Evolutionary conservation across 2,797 vertebrate species (phyloP), one percentile per base, ranked within the genome.

Genomic region (Nyctibius grandis): DNA sequence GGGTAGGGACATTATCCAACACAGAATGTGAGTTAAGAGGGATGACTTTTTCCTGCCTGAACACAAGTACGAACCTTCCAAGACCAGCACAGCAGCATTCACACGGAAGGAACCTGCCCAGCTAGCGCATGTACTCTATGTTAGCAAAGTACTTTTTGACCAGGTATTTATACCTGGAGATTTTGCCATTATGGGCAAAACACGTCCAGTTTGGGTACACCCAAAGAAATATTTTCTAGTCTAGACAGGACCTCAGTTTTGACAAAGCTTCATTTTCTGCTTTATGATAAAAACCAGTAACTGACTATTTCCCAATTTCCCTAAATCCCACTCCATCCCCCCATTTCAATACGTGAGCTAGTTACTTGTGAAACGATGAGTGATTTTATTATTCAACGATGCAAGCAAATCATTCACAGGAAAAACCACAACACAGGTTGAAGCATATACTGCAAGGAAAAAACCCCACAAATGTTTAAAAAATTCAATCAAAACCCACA

Each of bases 61-160:
- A 60, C n/a, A 38, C 0, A 0, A 59, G 28, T n/a, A 56, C 0
- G 1, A 23, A 44, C 1, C 11, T 65, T 75, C 12, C 17, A 33
- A 40, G 29, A 40, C 11, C 26, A 73, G 10, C 40, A 53, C 26
- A 65, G 18, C 40, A 72, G 8, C 1, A 0, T 11, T 47, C 15
- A 12, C 6, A 5, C 4, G 47, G 50, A 26, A 61, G 47, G 18
- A 77, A 64, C 29, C 22, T 53, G 22, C 29, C 19, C 59, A 64
- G 23, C 23, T 38, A 60, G 13, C 11, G 17, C 28, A 20, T 0
- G 5, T 11, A 23, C 17, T 38, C 40, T 22, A 1, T 9, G 9
- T 36, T 22, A 47, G 34, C n/a, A 28, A 70, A 22, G 15, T 38
- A 12, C 40, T 34, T n/a, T 69, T 59, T 34, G 34, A 15, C 9